Base-by-base conservation (phyloP, 2,888 invertebrate genomes). In the Beris morrisii region DNA sequence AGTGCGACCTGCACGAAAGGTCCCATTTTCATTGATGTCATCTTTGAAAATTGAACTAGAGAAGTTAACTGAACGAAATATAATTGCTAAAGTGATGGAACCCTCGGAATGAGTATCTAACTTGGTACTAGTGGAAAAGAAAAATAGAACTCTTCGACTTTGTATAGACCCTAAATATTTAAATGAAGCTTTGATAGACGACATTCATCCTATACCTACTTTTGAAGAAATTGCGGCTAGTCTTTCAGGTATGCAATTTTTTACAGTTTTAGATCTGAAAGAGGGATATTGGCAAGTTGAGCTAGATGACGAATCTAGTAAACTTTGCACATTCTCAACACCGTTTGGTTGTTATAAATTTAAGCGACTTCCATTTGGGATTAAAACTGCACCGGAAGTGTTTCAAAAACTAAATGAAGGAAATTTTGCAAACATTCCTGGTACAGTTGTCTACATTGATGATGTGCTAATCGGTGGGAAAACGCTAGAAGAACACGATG, bases 91-190 rank as follows among this genome's bases (percentile, higher is more conserved):
- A 22, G 22, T 22, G 22, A 22, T 22, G 22, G 22, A 22, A 3
- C 22, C 22, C 22, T 22, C 22, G 22, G 22, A 45, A 45, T 45
- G 45, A 3, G 45, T 45, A 3, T 45, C 45, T 11, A 45, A 45
- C 3, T 2, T 45, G 11, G 45, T 45, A n/a, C 11, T 45, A 45
- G 45, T 45, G 12, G 45, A 45, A 45, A 45, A n/a, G n/a, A n/a
- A 45, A 45, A 45, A 45, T 45, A n/a, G 45, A 45, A 45, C 12
- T 45, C 45, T 45, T 12, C 11, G 45, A 45, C n/a, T 45, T 45
- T 45, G 45, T 45, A 11, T 45, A 12, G 45, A 45, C 45, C 45
- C 45, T 22, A 22, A 22, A 22, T 22, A 22, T 22, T 22, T 22
- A 22, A 22, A 22, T 22, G 22, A 22, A 22, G 22, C 22, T 22